Percentiles rank a stretch among this genome's conserved stretches.
Conservation (phyloP, 2,113 vertebrate species). For the Mustela lutreola region DNA sequence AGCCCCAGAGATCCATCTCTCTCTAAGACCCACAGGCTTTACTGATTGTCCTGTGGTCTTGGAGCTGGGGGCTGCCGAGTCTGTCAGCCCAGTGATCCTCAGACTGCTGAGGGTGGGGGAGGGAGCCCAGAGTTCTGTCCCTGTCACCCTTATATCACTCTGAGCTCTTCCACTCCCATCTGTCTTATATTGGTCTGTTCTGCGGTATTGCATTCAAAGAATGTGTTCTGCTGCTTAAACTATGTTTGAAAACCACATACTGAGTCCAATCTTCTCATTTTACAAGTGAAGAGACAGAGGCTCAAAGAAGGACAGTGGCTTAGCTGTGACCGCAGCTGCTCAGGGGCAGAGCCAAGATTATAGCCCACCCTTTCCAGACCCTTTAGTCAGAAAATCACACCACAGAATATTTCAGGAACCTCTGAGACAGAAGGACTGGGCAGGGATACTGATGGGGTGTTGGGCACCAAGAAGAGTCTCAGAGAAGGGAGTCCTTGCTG, state of each 20-base stretch:
- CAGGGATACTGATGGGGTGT: background rate
- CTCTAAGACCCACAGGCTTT: background rate
- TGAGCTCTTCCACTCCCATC: too few species aligned
- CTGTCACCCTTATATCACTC: rapidly evolving
- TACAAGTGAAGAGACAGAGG: background rate
- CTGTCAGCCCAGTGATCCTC: background rate
- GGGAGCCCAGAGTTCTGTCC: background rate
- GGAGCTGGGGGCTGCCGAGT: background rate
- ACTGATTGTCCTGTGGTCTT: background rate
- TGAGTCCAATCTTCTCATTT: background rate
- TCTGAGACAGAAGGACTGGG: background rate
- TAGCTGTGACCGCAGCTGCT: background rate
- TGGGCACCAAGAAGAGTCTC: background rate
- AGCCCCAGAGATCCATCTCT: too few species aligned
- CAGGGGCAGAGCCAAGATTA: background rate
- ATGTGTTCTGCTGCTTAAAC: background rate
- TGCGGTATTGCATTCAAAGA: background rate
- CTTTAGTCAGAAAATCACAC: background rate
- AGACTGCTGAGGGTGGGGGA: background rate
- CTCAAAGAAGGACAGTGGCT: background rate
- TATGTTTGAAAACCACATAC: background rate
- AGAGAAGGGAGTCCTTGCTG: background rate
- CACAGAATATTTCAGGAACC: background rate
- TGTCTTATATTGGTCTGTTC: background rate
- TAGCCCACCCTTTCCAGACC: background rate